Evolutionary conservation across 2,888 invertebrate genomes (phyloP), one percentile per base, ranked within the genome.

Genomic region (Phytoseiulus persimilis): DNA sequence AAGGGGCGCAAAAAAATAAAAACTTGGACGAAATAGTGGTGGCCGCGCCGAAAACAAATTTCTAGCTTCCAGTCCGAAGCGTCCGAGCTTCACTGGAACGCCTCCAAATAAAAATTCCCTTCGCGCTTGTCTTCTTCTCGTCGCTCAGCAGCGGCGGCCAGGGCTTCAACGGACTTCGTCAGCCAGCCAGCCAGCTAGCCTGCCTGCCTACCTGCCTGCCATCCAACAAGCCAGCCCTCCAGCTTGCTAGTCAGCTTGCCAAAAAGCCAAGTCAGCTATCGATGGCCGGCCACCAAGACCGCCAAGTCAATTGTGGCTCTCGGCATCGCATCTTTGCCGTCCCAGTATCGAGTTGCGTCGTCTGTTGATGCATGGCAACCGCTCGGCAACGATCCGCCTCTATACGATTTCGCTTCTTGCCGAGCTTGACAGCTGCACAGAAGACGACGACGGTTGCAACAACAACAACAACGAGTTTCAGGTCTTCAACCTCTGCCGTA

Each of bases 81-180:
- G 65, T 65, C 65, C 5, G 65, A 65, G 65, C 65, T 65, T 65
- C 65, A 65, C 65, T 87, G 87, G 33, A 87, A 87, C 87, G 87
- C 87, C 87, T 87, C 87, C 33, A 87, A 87, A 84, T 84, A 84
- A 84, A 84, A 87, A 87, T 32, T 65, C 65, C 18, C 65, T 65
- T 65, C 65, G 65, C 65, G 65, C 65, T 65, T 65, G 65, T 65
- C 65, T 65, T 65, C 65, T 65, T 65, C 65, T 65, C 65, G 65
- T 65, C 65, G 65, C 28, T 65, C 65, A 65, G 65, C 65, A 28
- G 28, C 65, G 65, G 65, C 65, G 65, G 65, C 65, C 28, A 28
- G 11, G 65, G 18, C 65, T 65, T 65, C 65, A 65, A 65, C 65
- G 65, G 65, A 65, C 65, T 65, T 65, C 65, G 14, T 23, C 18